Conservation (phyloP, 2,113 vertebrate species). For the Scartelaos histophorus region DNA sequence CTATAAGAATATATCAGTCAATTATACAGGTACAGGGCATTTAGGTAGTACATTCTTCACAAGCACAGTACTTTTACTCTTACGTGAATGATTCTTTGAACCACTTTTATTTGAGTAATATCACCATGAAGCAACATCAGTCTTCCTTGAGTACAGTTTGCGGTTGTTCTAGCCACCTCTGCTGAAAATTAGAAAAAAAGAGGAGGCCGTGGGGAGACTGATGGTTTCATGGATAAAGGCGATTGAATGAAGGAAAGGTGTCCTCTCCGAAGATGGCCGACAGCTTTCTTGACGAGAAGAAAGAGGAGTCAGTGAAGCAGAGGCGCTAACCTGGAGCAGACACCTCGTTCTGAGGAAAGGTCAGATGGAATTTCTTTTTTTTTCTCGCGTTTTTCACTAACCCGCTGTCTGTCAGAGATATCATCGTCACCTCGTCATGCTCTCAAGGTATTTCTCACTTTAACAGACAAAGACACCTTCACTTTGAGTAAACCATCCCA, state of each 20-base stretch:
- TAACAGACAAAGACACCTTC: conserved; percentile 6
- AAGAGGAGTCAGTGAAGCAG: conserved; percentile 55
- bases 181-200: conserved; percentile 17
- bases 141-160: too few relatives aligned
- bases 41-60: too few relatives aligned
- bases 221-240: conserved; percentile 45
- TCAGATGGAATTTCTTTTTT: conserved; percentile 38
- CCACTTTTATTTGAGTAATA: too few relatives aligned
- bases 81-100: too few relatives aligned
- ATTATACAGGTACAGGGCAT: too few relatives aligned
- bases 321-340: conserved; percentile 43
- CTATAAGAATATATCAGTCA: too few relatives aligned
- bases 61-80: too few relatives aligned
- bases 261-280: conserved; percentile 54
- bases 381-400: conserved; percentile 43
- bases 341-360: conserved; percentile 51
- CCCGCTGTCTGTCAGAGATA: conserved; percentile 56
- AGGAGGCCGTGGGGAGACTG: conserved; percentile 19
- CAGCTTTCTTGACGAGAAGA: conserved; percentile 55
- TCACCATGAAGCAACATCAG: too few relatives aligned
- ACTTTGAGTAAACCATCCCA: conserved; percentile 1
- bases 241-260: conserved; percentile 40
- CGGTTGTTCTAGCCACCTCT: too few relatives aligned
- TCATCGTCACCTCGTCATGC: conserved; percentile 33
- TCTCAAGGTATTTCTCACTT: conserved; percentile 32